A percentile compares a stretch with the other conserved stretches of the same genome.
Evolutionary conservation across 2,797 vertebrate genomes (phyloP).

Genomic region (Stomatorhinus walkeri): DNA sequence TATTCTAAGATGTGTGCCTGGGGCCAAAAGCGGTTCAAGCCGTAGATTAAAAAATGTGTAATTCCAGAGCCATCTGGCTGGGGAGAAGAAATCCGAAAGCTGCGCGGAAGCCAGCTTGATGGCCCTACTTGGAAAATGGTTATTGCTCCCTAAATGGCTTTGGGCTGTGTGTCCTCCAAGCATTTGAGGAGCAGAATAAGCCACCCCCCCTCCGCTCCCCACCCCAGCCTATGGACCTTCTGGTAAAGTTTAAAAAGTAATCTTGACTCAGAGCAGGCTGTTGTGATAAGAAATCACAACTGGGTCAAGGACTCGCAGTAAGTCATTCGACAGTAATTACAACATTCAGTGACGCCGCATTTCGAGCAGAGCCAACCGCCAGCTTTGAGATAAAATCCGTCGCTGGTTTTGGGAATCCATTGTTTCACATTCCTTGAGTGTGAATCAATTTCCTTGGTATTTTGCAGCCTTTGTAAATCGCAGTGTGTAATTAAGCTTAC

Average conservation of each 20-base stretch:
- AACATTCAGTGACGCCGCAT: slow-evolving; percentile 45
- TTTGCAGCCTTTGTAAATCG: slow-evolving; percentile 40
- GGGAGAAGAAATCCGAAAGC: slow-evolving; percentile 56
- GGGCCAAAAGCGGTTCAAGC: slow-evolving; percentile 50
- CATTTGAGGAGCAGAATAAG: slow-evolving; percentile 57
- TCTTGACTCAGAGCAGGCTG: slow-evolving; percentile 57
- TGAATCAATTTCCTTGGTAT: slow-evolving; percentile 55
- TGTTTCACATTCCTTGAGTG: slow-evolving; percentile 58
- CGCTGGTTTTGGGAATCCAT: slow-evolving; percentile 61
- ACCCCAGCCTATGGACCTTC: slow-evolving; percentile 35
- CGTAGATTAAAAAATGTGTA: slow-evolving; percentile 60
- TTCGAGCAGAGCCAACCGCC: slow-evolving; percentile 39
- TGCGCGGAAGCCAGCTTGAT: slow-evolving; percentile 59
- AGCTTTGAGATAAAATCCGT: slow-evolving; percentile 62
- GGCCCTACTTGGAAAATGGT: slow-evolving; percentile 63
- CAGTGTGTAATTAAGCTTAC: slow-evolving; percentile 57
- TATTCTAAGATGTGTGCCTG: slow-evolving; percentile 45
- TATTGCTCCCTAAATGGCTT: slow-evolving; percentile 57
- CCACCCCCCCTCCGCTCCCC: slow-evolving; percentile 36
- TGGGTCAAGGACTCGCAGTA: slow-evolving; percentile 66
- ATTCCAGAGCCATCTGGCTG: slow-evolving; percentile 61
- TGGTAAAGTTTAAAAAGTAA: slow-evolving; percentile 61
- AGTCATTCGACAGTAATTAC: slow-evolving; percentile 65
- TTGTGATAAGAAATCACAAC: slow-evolving; percentile 65
- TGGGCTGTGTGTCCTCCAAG: slow-evolving; percentile 59